Base-by-base conservation (phyloP, 2,888 invertebrate genomes). In the Lamellibrachia satsuma region DNA sequence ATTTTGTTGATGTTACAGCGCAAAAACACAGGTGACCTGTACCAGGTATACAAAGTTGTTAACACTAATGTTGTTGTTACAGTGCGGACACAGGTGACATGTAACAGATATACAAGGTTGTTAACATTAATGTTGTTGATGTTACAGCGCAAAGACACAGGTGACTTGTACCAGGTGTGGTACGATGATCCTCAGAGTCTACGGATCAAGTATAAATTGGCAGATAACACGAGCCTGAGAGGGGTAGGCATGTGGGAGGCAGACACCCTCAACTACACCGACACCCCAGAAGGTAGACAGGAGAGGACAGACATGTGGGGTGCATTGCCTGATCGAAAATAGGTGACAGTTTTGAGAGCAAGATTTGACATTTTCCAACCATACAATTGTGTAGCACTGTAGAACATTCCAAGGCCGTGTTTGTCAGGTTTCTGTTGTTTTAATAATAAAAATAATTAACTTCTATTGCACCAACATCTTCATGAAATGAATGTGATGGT, bases 231-330 rank as follows among this genome's bases (percentile, higher is more conserved):
- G 22, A 94, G 94, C 22, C 92, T 96, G 90, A 94, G 95, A 11
- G 97, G 97, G 9, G 96, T 96, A 22, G 96, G 97, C 1, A 96
- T 96, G 95, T 97, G 97, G 97, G 95, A 96, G 90, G 96, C 96
- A 8, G 96, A 96, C 94, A 94, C 94, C 92, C 93, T 97, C 11
- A 95, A 96, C 93, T 96, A 95, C 92, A 93, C 93, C 3, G 93
- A 95, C 51, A 93, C 94, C 15, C 92, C 94, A 0, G 94, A 93
- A n/a, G 57, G 92, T 7, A 75, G n/a, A 75, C 75, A 75, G 75
- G 75, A 75, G 75, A 75, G 75, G 75, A 51, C 55, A 22, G 93
- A 94, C 55, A 96, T 96, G 96, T 96, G 96, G 95, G 94, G 93
- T 11, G 94, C 95, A 1, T 93, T 96, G 9, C 95, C 96, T 15